A percentile compares a stretch with the other conserved stretches of the same genome.
Evolutionary conservation across 2,888 invertebrate genomes (phyloP).

Genomic region (Marasmarcha lunaedactyla): DNA sequence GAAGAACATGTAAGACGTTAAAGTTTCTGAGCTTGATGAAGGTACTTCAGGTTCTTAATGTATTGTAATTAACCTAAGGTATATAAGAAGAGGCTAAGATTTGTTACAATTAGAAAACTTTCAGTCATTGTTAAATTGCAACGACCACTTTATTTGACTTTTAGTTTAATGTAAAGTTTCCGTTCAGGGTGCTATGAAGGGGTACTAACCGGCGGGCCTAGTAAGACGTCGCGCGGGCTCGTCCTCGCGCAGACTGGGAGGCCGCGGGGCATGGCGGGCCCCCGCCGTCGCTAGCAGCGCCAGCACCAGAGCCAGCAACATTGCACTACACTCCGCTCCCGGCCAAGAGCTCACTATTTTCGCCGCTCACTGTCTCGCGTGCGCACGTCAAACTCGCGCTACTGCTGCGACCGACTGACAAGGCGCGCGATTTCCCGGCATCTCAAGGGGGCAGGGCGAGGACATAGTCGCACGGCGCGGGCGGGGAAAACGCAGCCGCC

Average conservation of each 20-base stretch:
- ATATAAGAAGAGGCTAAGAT: no score
- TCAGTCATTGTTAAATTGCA: no score
- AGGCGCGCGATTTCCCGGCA: constrained; percentile 60
- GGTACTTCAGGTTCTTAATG: no score
- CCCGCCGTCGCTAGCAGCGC: constrained; percentile 38
- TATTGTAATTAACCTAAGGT: no score
- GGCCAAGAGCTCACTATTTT: constrained; percentile 64
- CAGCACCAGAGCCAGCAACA: constrained; percentile 51
- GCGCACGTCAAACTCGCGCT: constrained; percentile 49
- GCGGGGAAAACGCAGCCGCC: constrained; percentile 50
- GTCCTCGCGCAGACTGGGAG: constrained; percentile 75
- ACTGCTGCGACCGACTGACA: constrained; percentile 63
- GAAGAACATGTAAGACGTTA: no score
- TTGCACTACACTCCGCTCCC: constrained; percentile 36
- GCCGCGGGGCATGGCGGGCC: constrained; percentile 69
- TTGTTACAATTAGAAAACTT: no score
- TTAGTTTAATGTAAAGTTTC: background rate
- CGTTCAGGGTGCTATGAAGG: background rate
- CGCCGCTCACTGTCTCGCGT: constrained; percentile 49
- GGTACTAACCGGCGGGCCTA: constrained; percentile 75
- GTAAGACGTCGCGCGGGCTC: constrained; percentile 74
- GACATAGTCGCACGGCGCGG: constrained; percentile 49
- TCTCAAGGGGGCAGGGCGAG: constrained; percentile 51
- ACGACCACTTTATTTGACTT: no score
- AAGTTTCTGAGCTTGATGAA: no score